Percentiles rank a stretch among this genome's conserved stretches.
phyloP scores from a whole-genome alignment of 1,140 invertebrate genomes.

The Cotesia chilonis region DNA sequence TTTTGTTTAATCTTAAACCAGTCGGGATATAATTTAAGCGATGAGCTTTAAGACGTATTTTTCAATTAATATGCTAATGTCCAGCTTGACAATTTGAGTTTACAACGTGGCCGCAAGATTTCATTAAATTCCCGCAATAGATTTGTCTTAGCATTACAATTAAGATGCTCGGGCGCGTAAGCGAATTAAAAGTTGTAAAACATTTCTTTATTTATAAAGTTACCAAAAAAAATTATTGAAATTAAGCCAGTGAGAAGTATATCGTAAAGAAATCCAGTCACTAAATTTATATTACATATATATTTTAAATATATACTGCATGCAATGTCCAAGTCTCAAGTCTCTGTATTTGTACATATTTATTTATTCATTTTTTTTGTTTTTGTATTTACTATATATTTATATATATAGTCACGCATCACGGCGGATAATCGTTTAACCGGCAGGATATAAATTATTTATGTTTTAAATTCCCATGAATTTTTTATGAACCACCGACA shows the following conservation, averaged over 20 bases:
- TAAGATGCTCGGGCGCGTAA: not conserved
- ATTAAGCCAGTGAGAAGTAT: constrained; percentile 32
- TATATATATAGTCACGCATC: constrained; percentile 20
- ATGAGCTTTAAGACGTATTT: constrained; percentile 18
- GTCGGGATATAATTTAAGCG: not conserved
- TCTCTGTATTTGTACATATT: no score
- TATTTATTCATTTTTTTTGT: not conserved
- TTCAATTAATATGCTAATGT: constrained; percentile 41
- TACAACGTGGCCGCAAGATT: constrained; percentile 14
- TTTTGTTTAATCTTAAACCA: not conserved
- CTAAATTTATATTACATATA: constrained; percentile 7
- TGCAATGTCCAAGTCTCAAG: not conserved
- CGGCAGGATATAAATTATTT: constrained; percentile 44
- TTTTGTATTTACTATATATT: not conserved
- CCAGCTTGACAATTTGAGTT: constrained; percentile 29
- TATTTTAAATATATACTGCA: constrained; percentile 12
- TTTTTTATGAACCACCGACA: constrained; percentile 45
- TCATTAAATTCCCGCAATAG: constrained; percentile 15
- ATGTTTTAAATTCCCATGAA: constrained; percentile 34
- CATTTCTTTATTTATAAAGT: not conserved
- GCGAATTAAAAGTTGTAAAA: no score
- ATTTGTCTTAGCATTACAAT: constrained; percentile 1
- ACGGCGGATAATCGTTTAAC: constrained; percentile 34
- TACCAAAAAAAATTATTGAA: no score
- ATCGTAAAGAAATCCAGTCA: constrained; percentile 40